Percentiles rank a stretch among this genome's conserved stretches.
These are phyloP conservation scores for Capitulum mitella DNA, from an alignment of 2,888 invertebrate genomes.

Conservation along the genomic window DNA sequence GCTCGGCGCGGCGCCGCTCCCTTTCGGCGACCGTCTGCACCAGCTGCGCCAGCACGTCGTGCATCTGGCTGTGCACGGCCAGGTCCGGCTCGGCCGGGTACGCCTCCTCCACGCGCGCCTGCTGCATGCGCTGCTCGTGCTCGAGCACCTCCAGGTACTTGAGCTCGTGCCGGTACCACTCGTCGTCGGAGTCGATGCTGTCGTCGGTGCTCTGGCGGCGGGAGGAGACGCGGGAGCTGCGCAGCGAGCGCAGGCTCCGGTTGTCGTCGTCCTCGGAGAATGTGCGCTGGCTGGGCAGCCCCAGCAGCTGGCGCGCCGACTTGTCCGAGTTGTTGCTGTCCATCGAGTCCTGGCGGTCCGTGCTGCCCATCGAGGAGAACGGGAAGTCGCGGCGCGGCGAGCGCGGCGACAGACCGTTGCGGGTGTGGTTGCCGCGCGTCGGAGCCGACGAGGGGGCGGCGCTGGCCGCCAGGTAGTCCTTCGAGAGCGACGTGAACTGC, in stretches of 20 bases:
- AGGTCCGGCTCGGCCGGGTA: conserved; percentile 56
- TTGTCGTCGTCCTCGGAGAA: conserved; percentile 63
- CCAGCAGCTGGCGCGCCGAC: conserved; percentile 20
- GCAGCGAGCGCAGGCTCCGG: conserved; percentile 76
- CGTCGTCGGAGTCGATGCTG: conserved; percentile 86
- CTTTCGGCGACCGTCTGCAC: conserved; percentile 41
- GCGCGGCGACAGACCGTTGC: conserved; percentile 3
- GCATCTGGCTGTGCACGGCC: conserved; percentile 69
- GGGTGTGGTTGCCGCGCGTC: background rate
- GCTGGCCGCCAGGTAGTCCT: conserved; percentile 25
- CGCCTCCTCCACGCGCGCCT: conserved; percentile 37
- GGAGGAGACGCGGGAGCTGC: conserved; percentile 77
- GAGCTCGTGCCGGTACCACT: conserved; percentile 85
- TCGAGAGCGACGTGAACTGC: background rate
- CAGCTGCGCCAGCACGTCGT: conserved; percentile 66
- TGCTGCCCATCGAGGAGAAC: background rate
- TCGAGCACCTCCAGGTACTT: conserved; percentile 80
- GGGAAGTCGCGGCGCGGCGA: conserved; percentile 11
- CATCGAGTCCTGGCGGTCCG: conserved; percentile 27
- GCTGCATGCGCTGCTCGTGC: conserved; percentile 43
- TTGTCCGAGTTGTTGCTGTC: conserved; percentile 17
- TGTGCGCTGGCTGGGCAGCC: conserved; percentile 38
- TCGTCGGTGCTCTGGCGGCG: conserved; percentile 81
- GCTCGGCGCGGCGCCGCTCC: conserved; percentile 50
- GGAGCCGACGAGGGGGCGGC: background rate